Evolutionary conservation across 2,113 vertebrate genomes (phyloP), one percentile per base, ranked within the genome.

Genomic region (Pristiophorus japonicus): DNA sequence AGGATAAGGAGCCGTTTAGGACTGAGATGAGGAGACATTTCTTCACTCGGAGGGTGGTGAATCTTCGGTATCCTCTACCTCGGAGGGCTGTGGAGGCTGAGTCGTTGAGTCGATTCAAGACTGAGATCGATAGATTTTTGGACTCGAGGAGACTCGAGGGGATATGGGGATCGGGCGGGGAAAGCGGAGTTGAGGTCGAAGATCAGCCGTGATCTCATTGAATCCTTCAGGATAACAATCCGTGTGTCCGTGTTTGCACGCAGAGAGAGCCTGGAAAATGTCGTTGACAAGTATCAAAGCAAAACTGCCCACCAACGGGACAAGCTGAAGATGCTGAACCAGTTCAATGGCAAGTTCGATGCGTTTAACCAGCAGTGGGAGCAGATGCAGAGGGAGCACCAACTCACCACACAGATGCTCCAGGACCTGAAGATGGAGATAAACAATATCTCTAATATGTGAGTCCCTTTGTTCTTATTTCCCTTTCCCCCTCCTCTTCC

Each of bases 341-440:
- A 94, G 38, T 70, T 94, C 65, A 27, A 70, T 4, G 65, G 65
- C 2, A 67, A 67, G 5, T 94, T 94, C 45, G 92, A 66, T 20
- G 65, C 63, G 20, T 45, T 94, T 24, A 67, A 47, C 38, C 92
- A 45, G 42, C 92, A 94, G 24, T 94, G 92, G 92, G 92, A 94
- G 24, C 65, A 65, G 0, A 94, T 65, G 0, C 92, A 67, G 63
- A 12, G 22, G 24, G 92, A 94, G 42, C 92, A 94, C 42, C 63
- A 24, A 3, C 92, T 11, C 92, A 70, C 92, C 0, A 47, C 92
- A 42, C 92, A 67, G 38, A 94, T 94, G 92, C 65, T 94, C 34
- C 62, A 27, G 1, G 92, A 94, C 6, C 24, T 94, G 38, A 94
- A 27, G 20, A 24, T 12, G 8, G 92, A 94, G 63, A 45, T 94